Evolutionary conservation across 2,113 vertebrate genomes (phyloP), one percentile per base, ranked within the genome.

Genomic region (Phycodurus eques): DNA sequence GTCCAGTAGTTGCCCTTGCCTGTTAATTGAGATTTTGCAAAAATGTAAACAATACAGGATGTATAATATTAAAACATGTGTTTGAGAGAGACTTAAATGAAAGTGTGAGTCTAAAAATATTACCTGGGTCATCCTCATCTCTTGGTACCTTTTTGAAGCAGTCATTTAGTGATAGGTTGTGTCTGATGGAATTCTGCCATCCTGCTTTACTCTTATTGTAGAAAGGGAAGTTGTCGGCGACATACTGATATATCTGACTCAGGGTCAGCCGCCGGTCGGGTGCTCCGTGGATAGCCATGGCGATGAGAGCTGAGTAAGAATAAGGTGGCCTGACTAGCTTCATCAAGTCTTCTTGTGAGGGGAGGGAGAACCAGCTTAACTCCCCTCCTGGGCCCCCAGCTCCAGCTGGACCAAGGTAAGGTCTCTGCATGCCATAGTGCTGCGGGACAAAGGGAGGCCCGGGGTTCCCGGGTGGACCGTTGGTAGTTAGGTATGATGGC

Each of bases 1-100:
- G 97, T 99, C 98, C 98, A 99, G 90, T 99, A 99, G 90, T 99
- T 99, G 33, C 98, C 98, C 82, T 99, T 99, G 68, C 98, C 98
- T 94, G 67, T 81, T 61, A 35, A 75, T 76, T 42, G 3, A 64
- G 54, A 76, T 4, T 67, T 69, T 6, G 11, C 43, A 8, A 71
- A 31, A 68, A 35, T 61, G 59, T 61, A 8, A 69, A 69, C n/a
- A 15, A n/a, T 5, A 69, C 7, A 69, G 10, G 6, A 19, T 22
- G 31, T 22, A 42, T 20, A 57, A 22, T 57, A 27, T 27, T 27
- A 19, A 15, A 8, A n/a, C 15, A 49, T 53, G 12, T 31, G 0
- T 3, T n/a, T 5, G 53, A 57, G n/a, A 69, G 3, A 69, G 3
- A 27, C 33, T 3, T 35, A 54, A 39, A 35, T 31, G 4, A 42